Conservation (phyloP, 2,797 vertebrate species). For the Onychomys arenicola region DNA sequence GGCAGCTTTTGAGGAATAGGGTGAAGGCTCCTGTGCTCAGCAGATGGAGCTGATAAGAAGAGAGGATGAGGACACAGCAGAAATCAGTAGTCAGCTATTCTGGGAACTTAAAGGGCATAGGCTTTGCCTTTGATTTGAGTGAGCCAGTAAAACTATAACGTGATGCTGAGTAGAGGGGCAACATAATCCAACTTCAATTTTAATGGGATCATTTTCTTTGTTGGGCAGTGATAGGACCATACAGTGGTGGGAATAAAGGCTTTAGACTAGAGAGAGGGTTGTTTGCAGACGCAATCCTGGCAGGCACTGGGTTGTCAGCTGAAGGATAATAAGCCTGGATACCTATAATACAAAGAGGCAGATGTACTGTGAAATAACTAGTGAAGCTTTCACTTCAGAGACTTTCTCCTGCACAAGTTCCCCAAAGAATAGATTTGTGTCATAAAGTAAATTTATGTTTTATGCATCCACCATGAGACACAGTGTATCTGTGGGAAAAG, state of each 20-base stretch:
- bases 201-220: neutral
- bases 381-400: neutral
- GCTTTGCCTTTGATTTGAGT: neutral
- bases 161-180: neutral
- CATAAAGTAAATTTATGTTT: neutral
- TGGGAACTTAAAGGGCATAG: neutral
- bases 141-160: neutral
- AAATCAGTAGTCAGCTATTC: neutral
- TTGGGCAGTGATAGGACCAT: neutral
- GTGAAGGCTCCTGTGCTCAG: neutral
- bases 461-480: neutral
- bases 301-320: neutral
- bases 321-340: neutral
- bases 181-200: neutral
- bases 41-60: neutral
- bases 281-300: neutral
- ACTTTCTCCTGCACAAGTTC: neutral
- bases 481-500: neutral
- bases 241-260: neutral
- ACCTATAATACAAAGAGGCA: neutral
- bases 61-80: neutral
- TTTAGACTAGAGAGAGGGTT: neutral
- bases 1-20: fast-evolving
- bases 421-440: neutral
- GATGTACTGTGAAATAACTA: neutral